Evolutionary conservation across 53 echinoderm and acorn worm species (phyloP).

Genomic region (Patiria pectinifera): DNA sequence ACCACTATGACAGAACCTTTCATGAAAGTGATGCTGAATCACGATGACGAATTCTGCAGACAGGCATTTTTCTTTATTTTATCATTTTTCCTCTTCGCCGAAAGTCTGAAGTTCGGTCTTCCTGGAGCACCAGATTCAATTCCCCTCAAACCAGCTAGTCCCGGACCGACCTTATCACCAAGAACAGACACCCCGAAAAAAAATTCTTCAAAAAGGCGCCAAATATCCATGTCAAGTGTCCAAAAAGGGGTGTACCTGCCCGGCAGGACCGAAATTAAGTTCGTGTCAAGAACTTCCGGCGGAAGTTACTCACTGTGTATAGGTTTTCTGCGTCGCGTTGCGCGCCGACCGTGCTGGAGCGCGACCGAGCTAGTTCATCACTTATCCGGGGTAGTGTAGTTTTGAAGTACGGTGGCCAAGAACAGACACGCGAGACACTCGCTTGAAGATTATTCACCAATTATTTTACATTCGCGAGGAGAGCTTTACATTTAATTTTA

Average conservation of each 20-base stretch:
- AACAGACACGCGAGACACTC: neutral
- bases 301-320: conserved; percentile 25
- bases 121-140: neutral
- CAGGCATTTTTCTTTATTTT: neutral
- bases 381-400: neutral
- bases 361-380: neutral
- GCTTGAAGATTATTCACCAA: neutral
- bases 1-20: neutral
- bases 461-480: neutral
- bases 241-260: conserved; percentile 14
- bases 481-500: neutral
- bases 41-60: neutral
- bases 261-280: conserved; percentile 20
- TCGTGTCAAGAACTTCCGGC: conserved; percentile 62
- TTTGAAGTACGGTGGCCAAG: conserved; percentile 7
- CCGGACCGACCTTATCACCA: neutral
- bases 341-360: neutral
- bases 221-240: conserved; percentile 42
- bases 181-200: neutral
- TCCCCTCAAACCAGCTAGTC: conserved; percentile 10
- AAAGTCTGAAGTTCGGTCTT: neutral
- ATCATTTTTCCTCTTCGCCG: neutral
- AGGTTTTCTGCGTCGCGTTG: conserved; percentile 12
- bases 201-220: neutral
- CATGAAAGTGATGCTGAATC: neutral